Conservation (phyloP, 2,113 vertebrate genomes). For the Thunnus thynnus region DNA sequence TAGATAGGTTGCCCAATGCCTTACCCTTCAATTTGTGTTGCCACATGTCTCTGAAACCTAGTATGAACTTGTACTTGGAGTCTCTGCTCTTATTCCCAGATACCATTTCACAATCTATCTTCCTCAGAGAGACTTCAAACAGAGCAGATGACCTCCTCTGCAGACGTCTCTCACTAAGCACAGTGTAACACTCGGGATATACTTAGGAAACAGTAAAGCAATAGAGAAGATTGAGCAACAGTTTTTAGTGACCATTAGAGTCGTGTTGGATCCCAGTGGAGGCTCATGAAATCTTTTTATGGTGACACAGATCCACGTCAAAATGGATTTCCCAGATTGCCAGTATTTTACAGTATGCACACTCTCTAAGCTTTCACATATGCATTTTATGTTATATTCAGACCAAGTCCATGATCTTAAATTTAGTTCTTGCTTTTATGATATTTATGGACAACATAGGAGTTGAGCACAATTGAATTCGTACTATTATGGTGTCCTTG, state of each 20-base stretch:
- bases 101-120: slow-evolving; percentile 19
- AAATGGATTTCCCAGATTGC: slow-evolving; percentile 14
- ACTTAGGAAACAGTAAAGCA: slow-evolving; percentile 13
- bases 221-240: not conserved
- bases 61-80: not conserved
- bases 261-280: not conserved
- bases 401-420: not conserved
- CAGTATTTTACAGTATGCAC: not conserved
- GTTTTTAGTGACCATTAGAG: not conserved
- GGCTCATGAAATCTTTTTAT: slow-evolving; percentile 2
- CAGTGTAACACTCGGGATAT: not conserved
- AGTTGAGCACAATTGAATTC: too few relatives aligned
- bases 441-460: too few relatives aligned
- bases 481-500: too few relatives aligned
- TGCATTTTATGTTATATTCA: not conserved
- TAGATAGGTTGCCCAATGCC: not conserved
- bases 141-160: slow-evolving; percentile 2
- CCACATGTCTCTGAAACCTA: slow-evolving; percentile 20
- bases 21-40: not conserved
- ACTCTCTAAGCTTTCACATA: slow-evolving; percentile 1
- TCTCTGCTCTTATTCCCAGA: slow-evolving; percentile 22
- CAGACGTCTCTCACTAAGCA: not conserved
- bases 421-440: too few relatives aligned
- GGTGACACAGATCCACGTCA: not conserved
- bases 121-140: slow-evolving; percentile 14